Base-by-base conservation (phyloP, 2,113 vertebrate species). In the Ciconia boyciana region DNA sequence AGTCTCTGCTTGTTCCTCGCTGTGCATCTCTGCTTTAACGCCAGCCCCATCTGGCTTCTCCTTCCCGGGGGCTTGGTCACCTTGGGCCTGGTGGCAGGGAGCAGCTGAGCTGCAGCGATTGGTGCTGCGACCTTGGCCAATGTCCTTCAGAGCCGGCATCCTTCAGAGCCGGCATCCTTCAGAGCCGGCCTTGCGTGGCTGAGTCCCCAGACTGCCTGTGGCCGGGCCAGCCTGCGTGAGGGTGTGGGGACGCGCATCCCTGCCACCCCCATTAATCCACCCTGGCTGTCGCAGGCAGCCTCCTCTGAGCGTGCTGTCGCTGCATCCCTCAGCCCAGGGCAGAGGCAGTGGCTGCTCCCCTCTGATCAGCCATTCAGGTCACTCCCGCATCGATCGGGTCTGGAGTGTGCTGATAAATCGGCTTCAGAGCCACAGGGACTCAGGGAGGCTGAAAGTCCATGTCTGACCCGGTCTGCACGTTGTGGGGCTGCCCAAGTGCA, bases 221-320 rank as follows among this genome's bases (percentile, higher is more conserved):
- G 32, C 55, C 2, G 1, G 25, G 24, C 20, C 41, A 34, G 79
- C 21, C 55, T 2, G 0, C 3, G 15, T 32, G 55, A 64, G 32
- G 43, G 20, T 51, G 34, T 0, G 0, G 55, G 75, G 55, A 57
- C 1, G 1, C 0, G 0, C 21, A 3, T 43, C 15, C 31, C 49
- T 60, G 76, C 0, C 4, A 16, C 20, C 28, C 39, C 49, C 2
- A 0, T 41, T 75, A 69, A 39, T 16, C 52, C 3, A 0, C 48
- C 62, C 34, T 28, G 16, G 39, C 43, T 49, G 19, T 31, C 7
- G 0, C 0, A 0, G 16, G 77, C 58, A 58, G 51, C 36, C 17
- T 11, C 32, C 36, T 22, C 36, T 0, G 1, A 34, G 43, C 5
- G 21, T 0, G 2, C 22, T 24, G 8, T 20, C 1, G 0, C 39